These are phyloP conservation scores for Galerucella nymphaeae DNA, from an alignment of 2,888 invertebrate genomes.

Conservation along the genomic window DNA sequence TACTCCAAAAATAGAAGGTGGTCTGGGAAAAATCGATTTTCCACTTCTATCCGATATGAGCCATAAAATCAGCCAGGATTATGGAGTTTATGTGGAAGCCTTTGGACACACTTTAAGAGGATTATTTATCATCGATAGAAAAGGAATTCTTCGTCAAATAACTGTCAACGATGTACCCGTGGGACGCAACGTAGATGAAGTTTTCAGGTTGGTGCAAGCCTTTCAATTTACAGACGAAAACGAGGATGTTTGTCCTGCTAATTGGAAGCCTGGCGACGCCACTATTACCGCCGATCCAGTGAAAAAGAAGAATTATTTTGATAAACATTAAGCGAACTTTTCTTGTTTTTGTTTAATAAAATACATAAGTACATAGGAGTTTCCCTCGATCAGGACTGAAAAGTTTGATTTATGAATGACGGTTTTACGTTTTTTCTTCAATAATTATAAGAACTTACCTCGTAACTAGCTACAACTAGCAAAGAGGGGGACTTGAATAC, in stretches of 20 bases:
- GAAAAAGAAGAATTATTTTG: neutral
- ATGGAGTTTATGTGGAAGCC: constrained; percentile 92
- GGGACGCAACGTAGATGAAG: constrained; percentile 91
- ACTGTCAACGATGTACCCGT: constrained; percentile 98
- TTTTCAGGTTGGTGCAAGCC: constrained; percentile 92
- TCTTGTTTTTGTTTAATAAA: too few relatives aligned
- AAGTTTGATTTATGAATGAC: too few relatives aligned
- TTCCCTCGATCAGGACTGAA: too few relatives aligned
- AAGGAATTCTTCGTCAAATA: constrained; percentile 87
- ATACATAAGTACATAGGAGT: too few relatives aligned
- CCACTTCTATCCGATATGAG: constrained; percentile 95
- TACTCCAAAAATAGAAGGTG: constrained; percentile 93
- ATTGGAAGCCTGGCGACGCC: constrained; percentile 86
- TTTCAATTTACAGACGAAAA: constrained; percentile 96
- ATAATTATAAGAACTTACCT: too few relatives aligned
- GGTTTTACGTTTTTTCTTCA: too few relatives aligned
- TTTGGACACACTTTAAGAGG: constrained; percentile 94
- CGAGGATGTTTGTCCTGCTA: constrained; percentile 95
- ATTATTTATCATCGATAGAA: constrained; percentile 92
- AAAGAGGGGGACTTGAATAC: too few relatives aligned
- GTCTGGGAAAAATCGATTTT: constrained; percentile 93
- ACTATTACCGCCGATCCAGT: neutral
- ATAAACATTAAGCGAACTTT: neutral
- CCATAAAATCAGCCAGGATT: constrained; percentile 83
- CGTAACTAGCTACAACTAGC: too few relatives aligned